Percentiles rank a stretch among this genome's conserved stretches.
These are phyloP conservation scores for Scaptomyza montana DNA, from an alignment of 1,140 invertebrate species.

Conservation along the genomic window DNA sequence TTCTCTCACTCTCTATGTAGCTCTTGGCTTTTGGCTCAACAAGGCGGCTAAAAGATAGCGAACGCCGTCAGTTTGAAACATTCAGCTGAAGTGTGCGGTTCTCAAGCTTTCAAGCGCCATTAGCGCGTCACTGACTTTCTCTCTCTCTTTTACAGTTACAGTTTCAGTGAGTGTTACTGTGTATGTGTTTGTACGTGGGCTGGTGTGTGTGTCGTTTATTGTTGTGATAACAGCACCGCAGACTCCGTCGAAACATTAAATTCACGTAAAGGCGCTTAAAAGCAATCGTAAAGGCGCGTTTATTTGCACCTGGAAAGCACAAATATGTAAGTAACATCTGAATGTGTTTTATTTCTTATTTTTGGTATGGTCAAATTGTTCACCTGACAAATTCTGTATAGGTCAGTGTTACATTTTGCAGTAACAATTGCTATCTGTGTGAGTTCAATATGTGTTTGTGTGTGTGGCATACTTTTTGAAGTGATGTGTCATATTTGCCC, in stretches of 20 bases:
- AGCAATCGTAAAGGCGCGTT: slow-evolving; percentile 33
- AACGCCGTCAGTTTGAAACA: slow-evolving; percentile 63
- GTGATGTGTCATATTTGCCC: slow-evolving; percentile 26
- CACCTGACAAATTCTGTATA: slow-evolving; percentile 63
- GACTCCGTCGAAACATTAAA: slow-evolving; percentile 41
- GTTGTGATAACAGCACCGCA: slow-evolving; percentile 35
- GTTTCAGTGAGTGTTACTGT: slow-evolving; percentile 3
- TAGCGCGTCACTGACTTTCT: slow-evolving; percentile 40
- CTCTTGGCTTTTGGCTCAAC: slow-evolving; percentile 8
- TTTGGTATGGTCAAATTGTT: slow-evolving; percentile 34
- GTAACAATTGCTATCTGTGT: slow-evolving; percentile 1
- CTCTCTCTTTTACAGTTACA: slow-evolving; percentile 31
- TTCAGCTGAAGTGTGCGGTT: slow-evolving; percentile 75
- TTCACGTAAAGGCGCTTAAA: slow-evolving; percentile 43
- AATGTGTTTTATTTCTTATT: neutral
- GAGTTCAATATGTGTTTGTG: slow-evolving; percentile 10
- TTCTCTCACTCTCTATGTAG: neutral
- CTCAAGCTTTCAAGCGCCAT: slow-evolving; percentile 37
- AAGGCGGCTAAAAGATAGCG: slow-evolving; percentile 53
- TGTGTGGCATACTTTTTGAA: slow-evolving; percentile 65
- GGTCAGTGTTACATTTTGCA: slow-evolving; percentile 72
- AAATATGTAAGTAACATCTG: slow-evolving; percentile 32
- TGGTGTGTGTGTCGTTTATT: slow-evolving; percentile 29
- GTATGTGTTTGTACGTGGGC: neutral
- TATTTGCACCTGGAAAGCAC: neutral